Evolutionary conservation across 1,140 invertebrate genomes (phyloP), one percentile per base, ranked within the genome.

Genomic region (Diorhabda sublineata): DNA sequence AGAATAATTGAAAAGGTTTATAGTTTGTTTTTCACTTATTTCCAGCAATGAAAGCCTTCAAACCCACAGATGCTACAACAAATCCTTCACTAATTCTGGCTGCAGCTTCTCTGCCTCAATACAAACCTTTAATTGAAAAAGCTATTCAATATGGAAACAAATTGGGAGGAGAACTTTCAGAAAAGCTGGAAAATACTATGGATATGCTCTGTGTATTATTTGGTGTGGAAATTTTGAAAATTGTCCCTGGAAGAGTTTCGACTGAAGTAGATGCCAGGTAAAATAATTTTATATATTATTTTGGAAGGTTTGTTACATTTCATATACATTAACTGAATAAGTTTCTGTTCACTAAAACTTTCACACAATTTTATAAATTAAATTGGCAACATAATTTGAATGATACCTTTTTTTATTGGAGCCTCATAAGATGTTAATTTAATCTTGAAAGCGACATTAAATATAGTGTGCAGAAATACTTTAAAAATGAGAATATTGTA

Each of bases 61-160:
- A 96, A 80, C 98, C 98, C 7, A 98, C 95, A n/a, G 98, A 99
- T 92, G 97, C 97, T 9, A 99, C 98, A 0, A 99, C 98, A 41
- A 99, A 99, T 84, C 98, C 98, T 5, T 98, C 97, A 3, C 84
- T 99, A 2, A 98, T 99, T 69, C 84, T 99, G 66, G 91, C 92
- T 69, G 98, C 98, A 8, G 91, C 97, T 41, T 91, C 87, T 75
- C 91, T 97, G 87, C 90, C 94, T 9, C 92, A 96, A 78, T 99
- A 99, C 81, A 87, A 92, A 76, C 84, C 89, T 70, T 83, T 99
- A 26, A 89, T 99, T 67, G 87, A 94, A 68, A 92, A 96, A 81
- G 97, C 98, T 61, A 87, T 98, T 7, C 87, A 90, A 69, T 96
- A 93, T 87, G 97, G 91, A 41, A 92, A 91, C 72, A 84, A 87